These are phyloP conservation scores for Pseudonaja textilis DNA, from an alignment of 2,113 vertebrate species.

Conservation along the genomic window DNA sequence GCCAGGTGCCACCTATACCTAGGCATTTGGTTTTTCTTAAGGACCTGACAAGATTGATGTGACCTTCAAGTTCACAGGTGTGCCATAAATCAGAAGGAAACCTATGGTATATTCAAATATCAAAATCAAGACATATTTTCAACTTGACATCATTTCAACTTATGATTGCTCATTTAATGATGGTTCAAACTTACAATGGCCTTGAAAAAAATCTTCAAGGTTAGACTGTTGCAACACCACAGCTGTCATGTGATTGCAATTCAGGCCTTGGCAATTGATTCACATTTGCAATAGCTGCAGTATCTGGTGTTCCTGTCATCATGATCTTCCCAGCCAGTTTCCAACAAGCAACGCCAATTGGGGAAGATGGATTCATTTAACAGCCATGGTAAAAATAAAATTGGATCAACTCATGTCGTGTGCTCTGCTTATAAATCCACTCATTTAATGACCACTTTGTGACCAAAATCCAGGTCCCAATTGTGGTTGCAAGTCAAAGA, in stretches of 20 bases:
- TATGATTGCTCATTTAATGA: neutral
- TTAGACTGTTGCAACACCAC: neutral
- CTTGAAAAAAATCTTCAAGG: neutral
- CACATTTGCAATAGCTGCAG: neutral
- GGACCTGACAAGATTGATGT: neutral
- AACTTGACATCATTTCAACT: neutral
- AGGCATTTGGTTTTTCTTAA: neutral
- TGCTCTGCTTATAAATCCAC: neutral
- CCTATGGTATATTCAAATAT: neutral
- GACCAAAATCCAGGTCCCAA: neutral
- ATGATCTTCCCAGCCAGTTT: neutral
- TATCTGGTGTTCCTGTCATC: neutral
- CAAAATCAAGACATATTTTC: neutral
- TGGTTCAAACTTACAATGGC: neutral
- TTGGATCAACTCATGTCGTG: neutral
- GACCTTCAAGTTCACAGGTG: neutral
- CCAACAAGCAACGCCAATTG: neutral
- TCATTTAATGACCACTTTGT: neutral
- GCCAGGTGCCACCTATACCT: neutral
- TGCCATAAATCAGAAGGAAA: neutral
- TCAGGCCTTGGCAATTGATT: neutral
- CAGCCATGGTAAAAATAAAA: neutral
- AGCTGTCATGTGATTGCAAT: neutral
- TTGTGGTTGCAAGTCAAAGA: neutral
- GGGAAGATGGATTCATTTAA: neutral